Evolutionary conservation across 2,888 invertebrate species (phyloP).

Genomic region (Theretra japonica): DNA sequence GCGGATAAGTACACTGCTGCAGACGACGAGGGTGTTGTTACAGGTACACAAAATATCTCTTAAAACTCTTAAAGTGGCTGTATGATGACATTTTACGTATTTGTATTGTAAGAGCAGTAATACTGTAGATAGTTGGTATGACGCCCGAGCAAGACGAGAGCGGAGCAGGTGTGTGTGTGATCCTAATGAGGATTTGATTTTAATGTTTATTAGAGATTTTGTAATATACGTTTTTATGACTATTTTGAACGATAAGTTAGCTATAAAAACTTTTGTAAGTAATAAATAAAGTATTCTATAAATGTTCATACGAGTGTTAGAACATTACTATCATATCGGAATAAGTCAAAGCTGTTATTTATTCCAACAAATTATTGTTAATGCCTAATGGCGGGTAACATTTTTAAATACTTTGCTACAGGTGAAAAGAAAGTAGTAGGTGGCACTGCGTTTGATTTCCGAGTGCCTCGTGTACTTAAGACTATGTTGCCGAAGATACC

Average conservation of each 20-base stretch:
- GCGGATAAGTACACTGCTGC: constrained; percentile 91
- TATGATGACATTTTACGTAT: neutral
- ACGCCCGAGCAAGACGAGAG: too few species aligned
- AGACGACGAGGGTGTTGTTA: constrained; percentile 89
- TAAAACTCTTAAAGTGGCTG: neutral
- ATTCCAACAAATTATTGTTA: too few species aligned
- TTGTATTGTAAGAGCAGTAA: neutral
- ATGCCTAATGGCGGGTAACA: neutral
- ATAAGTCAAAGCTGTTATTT: too few species aligned
- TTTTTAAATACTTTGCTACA: constrained; percentile 54
- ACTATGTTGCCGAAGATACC: constrained; percentile 88
- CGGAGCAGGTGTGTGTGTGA: too few species aligned
- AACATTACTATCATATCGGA: too few species aligned
- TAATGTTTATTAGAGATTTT: neutral
- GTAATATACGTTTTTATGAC: too few species aligned
- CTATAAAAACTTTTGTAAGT: too few species aligned
- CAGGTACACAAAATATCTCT: constrained; percentile 78
- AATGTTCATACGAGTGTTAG: too few species aligned
- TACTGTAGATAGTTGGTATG: neutral
- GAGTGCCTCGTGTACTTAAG: constrained; percentile 86
- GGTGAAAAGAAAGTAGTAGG: constrained; percentile 89
- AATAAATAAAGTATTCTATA: too few species aligned
- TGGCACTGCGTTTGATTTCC: constrained; percentile 90
- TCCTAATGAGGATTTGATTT: neutral
- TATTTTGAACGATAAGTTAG: too few species aligned